Conservation (phyloP, 1,140 invertebrate genomes). For the Trachymyrmex septentrionalis region DNA sequence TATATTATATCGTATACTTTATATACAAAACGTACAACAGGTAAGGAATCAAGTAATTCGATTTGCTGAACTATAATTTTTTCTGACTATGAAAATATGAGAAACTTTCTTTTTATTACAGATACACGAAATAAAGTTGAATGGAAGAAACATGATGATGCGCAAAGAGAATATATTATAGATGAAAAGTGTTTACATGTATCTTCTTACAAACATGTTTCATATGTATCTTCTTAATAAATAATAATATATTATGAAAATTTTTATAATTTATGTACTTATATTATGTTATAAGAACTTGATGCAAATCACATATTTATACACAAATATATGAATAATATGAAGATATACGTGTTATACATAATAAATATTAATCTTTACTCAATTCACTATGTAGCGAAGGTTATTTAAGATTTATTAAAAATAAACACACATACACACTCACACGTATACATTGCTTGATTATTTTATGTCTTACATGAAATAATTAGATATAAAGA, state of each 20-base stretch:
- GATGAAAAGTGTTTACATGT: background rate
- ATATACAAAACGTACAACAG: conserved; percentile 81
- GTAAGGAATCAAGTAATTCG: conserved; percentile 59
- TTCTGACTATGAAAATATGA: background rate
- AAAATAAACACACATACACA: too few species aligned
- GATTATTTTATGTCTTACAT: too few species aligned
- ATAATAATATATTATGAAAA: background rate
- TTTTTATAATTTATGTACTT: background rate
- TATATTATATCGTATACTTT: conserved; percentile 86
- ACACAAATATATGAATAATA: too few species aligned
- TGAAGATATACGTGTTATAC: too few species aligned
- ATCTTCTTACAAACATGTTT: too few species aligned
- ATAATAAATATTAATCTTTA: too few species aligned
- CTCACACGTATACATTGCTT: too few species aligned
- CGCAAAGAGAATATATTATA: conserved; percentile 44
- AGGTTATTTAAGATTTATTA: too few species aligned
- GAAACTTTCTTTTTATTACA: conserved; percentile 60
- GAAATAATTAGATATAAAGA: too few species aligned
- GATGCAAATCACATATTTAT: too few species aligned
- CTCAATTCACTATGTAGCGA: too few species aligned
- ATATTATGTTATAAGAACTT: too few species aligned
- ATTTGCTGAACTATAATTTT: background rate
- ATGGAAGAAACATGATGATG: conserved; percentile 84
- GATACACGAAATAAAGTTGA: conserved; percentile 74
- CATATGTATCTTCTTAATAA: background rate